These are phyloP conservation scores for Globicephala melas DNA, from an alignment of 2,113 vertebrate species.

Conservation along the genomic window DNA sequence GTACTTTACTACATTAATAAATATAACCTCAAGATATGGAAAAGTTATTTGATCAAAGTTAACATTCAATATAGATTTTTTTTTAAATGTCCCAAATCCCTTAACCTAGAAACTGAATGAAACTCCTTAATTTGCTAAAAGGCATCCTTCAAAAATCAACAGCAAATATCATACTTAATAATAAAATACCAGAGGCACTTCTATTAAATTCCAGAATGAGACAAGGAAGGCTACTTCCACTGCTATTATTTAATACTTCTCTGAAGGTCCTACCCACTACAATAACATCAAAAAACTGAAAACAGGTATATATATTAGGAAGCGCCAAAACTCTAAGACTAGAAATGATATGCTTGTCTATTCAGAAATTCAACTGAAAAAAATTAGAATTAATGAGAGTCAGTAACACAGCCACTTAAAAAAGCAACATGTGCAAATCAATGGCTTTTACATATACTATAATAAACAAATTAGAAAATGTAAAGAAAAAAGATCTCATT, in stretches of 20 bases:
- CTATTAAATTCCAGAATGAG: conserved; percentile 34
- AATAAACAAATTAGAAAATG: conserved; percentile 21
- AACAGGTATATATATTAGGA: not conserved
- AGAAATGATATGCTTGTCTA: not conserved
- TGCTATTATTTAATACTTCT: not conserved
- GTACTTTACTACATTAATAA: conserved; percentile 14
- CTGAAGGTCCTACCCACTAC: not conserved
- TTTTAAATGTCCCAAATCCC: not conserved
- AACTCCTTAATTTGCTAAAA: not conserved
- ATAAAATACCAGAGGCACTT: not conserved
- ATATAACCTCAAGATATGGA: not conserved
- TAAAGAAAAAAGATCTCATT: conserved; percentile 16
- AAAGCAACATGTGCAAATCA: not conserved
- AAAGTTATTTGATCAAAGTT: conserved; percentile 7
- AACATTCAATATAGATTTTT: not conserved
- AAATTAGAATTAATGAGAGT: not conserved
- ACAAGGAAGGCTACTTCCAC: not conserved
- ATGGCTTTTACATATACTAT: not conserved
- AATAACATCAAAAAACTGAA: not conserved
- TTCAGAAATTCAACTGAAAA: not conserved
- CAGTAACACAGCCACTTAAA: not conserved
- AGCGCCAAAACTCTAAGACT: not conserved
- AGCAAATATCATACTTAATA: not conserved
- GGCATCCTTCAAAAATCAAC: not conserved
- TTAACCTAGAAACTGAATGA: not conserved